phyloP scores from a whole-genome alignment of 2,113 vertebrate species.

The Cyanocitta stelleri region DNA sequence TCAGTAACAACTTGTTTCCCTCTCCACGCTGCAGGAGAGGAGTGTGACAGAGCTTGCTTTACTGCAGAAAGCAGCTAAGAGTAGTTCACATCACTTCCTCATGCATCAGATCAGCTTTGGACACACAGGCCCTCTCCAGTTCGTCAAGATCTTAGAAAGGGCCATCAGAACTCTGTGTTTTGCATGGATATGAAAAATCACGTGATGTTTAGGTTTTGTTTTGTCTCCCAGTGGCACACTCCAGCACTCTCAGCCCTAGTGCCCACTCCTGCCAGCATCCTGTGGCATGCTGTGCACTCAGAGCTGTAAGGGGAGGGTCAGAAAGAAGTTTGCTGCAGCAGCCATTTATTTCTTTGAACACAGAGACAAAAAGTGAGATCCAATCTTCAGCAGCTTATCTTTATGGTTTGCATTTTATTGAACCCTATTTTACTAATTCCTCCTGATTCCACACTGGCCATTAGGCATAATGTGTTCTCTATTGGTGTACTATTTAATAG shows the following conservation, averaged over 20 bases:
- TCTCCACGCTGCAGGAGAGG: not conserved
- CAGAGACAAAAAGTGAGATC: slow-evolving; percentile 53
- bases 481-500: slow-evolving; percentile 62
- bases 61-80: not conserved
- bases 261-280: not conserved
- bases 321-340: not conserved
- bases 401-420: slow-evolving; percentile 68
- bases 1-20: not conserved
- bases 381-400: slow-evolving; percentile 69
- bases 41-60: not conserved
- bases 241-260: not conserved
- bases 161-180: not conserved
- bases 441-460: slow-evolving; percentile 26
- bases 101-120: accelerated
- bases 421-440: slow-evolving; percentile 70
- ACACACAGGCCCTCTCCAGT: not conserved
- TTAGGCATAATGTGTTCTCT: slow-evolving; percentile 68
- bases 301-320: not conserved
- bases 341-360: slow-evolving; percentile 41
- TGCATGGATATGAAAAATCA: not conserved
- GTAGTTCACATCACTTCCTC: not conserved
- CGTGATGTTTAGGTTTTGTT: not conserved
- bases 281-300: not conserved
- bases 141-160: not conserved
- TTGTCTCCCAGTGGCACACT: not conserved